These are phyloP conservation scores for Panurus biarmicus DNA, from an alignment of 2,113 vertebrate genomes.

Conservation along the genomic window DNA sequence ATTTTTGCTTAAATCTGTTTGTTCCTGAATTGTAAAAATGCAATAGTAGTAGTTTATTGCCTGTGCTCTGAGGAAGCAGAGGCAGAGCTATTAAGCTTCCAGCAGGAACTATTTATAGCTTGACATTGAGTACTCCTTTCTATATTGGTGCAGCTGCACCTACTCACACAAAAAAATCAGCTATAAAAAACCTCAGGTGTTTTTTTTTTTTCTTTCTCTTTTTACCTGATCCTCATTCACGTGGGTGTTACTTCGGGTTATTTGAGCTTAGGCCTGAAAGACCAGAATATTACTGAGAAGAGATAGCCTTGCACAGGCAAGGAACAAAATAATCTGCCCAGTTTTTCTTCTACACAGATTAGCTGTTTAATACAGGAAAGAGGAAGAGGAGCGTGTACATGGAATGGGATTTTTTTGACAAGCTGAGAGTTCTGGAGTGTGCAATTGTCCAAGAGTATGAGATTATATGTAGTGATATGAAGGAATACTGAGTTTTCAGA, in stretches of 20 bases:
- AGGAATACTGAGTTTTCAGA: neutral
- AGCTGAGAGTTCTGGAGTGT: neutral
- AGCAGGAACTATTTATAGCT: conserved; percentile 75
- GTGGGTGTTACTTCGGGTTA: conserved; percentile 59
- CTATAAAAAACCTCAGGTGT: conserved; percentile 51
- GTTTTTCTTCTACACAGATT: neutral
- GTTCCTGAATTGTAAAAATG: conserved; percentile 65
- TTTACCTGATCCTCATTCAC: conserved; percentile 37
- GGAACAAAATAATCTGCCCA: conserved; percentile 1
- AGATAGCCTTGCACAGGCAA: conserved; percentile 16
- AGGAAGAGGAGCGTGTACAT: neutral
- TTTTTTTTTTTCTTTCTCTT: neutral
- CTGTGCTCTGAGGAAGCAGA: conserved; percentile 63
- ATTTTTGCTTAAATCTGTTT: conserved; percentile 68
- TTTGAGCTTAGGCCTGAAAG: conserved; percentile 29
- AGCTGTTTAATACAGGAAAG: neutral
- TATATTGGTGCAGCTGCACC: conserved; percentile 62
- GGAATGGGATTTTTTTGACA: neutral
- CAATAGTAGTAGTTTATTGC: conserved; percentile 68
- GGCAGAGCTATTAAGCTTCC: conserved; percentile 65
- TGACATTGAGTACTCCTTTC: conserved; percentile 71
- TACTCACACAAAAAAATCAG: conserved; percentile 56
- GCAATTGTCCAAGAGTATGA: neutral
- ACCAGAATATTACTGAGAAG: conserved; percentile 9
- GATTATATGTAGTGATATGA: neutral